These are phyloP conservation scores for Laspeyria flexula DNA, from an alignment of 2,888 invertebrate genomes.

Conservation along the genomic window DNA sequence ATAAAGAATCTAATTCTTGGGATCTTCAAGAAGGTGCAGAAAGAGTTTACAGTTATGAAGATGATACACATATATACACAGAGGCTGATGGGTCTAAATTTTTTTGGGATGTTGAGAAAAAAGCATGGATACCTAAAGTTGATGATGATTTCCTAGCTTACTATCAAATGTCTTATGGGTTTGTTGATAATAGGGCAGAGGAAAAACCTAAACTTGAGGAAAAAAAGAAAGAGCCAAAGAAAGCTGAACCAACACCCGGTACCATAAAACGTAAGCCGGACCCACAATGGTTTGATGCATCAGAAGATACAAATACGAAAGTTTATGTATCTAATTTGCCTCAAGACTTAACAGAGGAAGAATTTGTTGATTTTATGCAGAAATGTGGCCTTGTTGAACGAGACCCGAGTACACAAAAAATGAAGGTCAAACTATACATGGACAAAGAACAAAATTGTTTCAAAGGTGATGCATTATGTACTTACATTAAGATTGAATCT, in stretches of 20 bases:
- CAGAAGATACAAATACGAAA: constrained; percentile 94
- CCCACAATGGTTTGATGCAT: constrained; percentile 96
- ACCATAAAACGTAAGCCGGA: constrained; percentile 82
- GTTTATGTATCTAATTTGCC: constrained; percentile 98
- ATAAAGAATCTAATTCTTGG: constrained; percentile 82
- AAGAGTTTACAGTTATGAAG: constrained; percentile 89
- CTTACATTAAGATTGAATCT: constrained; percentile 98
- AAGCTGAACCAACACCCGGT: constrained; percentile 75
- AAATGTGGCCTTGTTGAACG: constrained; percentile 98
- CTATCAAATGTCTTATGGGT: constrained; percentile 98
- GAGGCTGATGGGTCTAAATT: constrained; percentile 95
- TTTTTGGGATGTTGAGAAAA: constrained; percentile 96
- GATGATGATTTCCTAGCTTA: constrained; percentile 98
- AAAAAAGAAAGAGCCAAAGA: constrained; percentile 61
- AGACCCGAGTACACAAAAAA: constrained; percentile 91
- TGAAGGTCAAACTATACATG: constrained; percentile 96
- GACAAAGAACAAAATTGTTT: constrained; percentile 91
- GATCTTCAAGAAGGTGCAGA: constrained; percentile 64
- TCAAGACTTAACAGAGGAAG: constrained; percentile 93
- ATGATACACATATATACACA: constrained; percentile 92
- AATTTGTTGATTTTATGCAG: constrained; percentile 96
- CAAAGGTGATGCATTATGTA: constrained; percentile 98
- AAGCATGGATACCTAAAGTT: constrained; percentile 98
- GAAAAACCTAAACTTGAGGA: constrained; percentile 61
- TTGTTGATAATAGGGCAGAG: constrained; percentile 87